Evolutionary conservation across 2,113 vertebrate species (phyloP).

Genomic region (Scalopus aquaticus): DNA sequence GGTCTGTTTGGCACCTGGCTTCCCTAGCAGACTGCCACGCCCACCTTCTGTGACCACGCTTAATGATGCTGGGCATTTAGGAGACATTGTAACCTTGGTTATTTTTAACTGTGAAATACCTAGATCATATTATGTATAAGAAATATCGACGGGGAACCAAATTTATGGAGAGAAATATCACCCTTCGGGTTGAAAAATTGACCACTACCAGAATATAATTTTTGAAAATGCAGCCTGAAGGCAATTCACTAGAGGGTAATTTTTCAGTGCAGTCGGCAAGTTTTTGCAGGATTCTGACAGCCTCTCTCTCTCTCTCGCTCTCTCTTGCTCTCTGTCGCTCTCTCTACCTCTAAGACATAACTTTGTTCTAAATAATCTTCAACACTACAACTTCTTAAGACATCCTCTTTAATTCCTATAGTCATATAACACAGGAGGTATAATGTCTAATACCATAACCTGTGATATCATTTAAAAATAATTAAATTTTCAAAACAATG

Average conservation of each 20-base stretch:
- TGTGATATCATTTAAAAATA: neutral
- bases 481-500: neutral
- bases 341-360: neutral
- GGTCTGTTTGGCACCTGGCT: neutral
- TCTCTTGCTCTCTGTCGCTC: neutral
- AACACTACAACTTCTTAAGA: neutral
- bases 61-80: constrained; percentile 45
- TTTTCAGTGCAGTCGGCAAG: constrained; percentile 65
- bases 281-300: constrained; percentile 63
- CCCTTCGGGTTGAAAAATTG: constrained; percentile 70
- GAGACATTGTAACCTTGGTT: constrained; percentile 59
- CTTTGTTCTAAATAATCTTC: constrained; percentile 47
- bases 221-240: constrained; percentile 66
- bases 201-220: constrained; percentile 73
- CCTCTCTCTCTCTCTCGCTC: neutral
- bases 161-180: constrained; percentile 71
- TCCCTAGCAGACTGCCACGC: neutral
- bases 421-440: neutral
- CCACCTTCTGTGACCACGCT: neutral
- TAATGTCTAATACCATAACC: neutral
- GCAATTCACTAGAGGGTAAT: constrained; percentile 65
- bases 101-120: constrained; percentile 69
- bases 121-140: constrained; percentile 53
- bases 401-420: neutral
- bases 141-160: constrained; percentile 68